These are phyloP conservation scores for Epistrophella euchroma DNA, from an alignment of 2,888 invertebrate genomes.

Conservation along the genomic window DNA sequence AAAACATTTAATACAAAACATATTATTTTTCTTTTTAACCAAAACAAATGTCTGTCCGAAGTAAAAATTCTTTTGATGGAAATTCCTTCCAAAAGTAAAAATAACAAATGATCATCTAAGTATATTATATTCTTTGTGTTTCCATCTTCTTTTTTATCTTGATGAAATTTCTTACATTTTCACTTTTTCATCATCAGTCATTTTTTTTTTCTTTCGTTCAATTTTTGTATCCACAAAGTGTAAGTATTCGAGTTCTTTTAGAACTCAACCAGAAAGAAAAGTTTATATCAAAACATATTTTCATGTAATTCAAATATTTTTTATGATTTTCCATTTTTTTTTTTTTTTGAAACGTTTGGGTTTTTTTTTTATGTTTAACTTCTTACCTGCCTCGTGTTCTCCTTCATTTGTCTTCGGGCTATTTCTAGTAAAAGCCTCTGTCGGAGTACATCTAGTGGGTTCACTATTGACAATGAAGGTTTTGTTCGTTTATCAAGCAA, in stretches of 20 bases:
- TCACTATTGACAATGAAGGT: conserved; percentile 92
- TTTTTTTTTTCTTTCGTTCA: not conserved
- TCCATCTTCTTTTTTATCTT: not conserved
- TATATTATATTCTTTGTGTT: not conserved
- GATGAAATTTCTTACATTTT: conserved; percentile 22
- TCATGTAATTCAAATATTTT: conserved; percentile 34
- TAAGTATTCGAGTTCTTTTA: not conserved
- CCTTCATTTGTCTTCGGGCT: conserved; percentile 91
- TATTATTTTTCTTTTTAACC: not conserved
- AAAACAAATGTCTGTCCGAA: not conserved
- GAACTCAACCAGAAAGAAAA: conserved; percentile 9
- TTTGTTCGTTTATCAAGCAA: conserved; percentile 86
- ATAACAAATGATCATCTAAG: conserved; percentile 6
- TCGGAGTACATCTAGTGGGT: conserved; percentile 93
- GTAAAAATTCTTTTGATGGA: conserved; percentile 19
- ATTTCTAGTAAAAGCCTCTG: conserved; percentile 92
- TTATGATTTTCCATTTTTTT: conserved; percentile 9
- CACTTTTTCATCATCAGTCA: conserved; percentile 44
- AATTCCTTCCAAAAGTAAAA: conserved; percentile 11
- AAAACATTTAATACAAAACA: not conserved
- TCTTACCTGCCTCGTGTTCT: conserved; percentile 88
- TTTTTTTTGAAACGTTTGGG: not conserved
- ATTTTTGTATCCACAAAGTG: not conserved
- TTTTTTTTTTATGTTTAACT: not conserved
- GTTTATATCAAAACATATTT: conserved; percentile 50